These are phyloP conservation scores for Siniperca scherzeri DNA, from an alignment of 2,797 vertebrate genomes.

Conservation along the genomic window DNA sequence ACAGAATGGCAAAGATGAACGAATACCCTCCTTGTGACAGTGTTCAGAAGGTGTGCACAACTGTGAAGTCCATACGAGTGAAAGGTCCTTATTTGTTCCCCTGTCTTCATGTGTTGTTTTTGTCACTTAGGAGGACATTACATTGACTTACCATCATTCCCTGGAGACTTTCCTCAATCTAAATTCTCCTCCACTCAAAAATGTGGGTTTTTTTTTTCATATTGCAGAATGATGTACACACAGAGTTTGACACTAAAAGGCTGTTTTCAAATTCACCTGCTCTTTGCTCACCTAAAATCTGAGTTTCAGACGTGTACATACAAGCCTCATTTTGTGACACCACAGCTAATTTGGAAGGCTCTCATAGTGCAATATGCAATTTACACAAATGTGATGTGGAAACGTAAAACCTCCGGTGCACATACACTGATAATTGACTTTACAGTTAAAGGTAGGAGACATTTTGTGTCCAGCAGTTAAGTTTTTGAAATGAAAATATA, in stretches of 20 bases:
- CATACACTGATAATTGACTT: not conserved
- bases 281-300: not conserved
- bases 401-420: too few relatives aligned
- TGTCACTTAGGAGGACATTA: not conserved
- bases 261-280: not conserved
- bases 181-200: not conserved
- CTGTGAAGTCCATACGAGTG: not conserved
- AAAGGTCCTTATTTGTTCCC: not conserved
- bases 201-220: too few relatives aligned
- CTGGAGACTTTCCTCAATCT: not conserved
- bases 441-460: not conserved
- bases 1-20: slow-evolving; percentile 13
- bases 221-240: not conserved
- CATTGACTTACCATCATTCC: not conserved
- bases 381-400: not conserved
- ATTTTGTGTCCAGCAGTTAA: not conserved
- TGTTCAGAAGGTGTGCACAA: not conserved
- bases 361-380: not conserved
- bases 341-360: not conserved
- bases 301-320: too few relatives aligned
- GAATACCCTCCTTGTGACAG: not conserved
- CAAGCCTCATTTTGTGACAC: not conserved
- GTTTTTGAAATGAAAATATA: not conserved
- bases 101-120: not conserved
- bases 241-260: not conserved